Percentiles rank a stretch among this genome's conserved stretches.
phyloP scores from a whole-genome alignment of 2,113 vertebrate species.

The Paralichthys olivaceus region DNA sequence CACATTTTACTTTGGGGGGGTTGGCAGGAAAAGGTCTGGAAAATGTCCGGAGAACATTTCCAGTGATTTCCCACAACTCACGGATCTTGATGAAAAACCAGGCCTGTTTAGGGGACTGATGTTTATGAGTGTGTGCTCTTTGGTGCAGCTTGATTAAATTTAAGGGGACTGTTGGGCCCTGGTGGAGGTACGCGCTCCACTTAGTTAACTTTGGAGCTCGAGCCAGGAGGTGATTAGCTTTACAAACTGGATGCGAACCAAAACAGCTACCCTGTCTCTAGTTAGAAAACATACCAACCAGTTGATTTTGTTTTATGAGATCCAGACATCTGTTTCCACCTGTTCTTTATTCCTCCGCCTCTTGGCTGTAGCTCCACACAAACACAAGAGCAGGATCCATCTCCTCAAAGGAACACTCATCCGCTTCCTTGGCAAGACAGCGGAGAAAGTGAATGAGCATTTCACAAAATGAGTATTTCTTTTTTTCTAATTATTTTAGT shows the following conservation, averaged over 20 bases:
- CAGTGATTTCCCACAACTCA: too few species aligned
- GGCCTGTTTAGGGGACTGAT: too few species aligned
- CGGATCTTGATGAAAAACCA: too few species aligned
- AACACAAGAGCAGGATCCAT: neutral
- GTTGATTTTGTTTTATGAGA: neutral
- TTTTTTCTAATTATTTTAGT: neutral
- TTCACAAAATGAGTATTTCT: neutral
- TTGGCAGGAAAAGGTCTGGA: too few species aligned
- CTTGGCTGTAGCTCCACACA: neutral
- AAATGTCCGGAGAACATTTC: too few species aligned
- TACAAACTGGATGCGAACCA: neutral
- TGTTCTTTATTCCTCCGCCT: neutral
- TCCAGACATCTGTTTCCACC: too few species aligned
- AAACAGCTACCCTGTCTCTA: neutral
- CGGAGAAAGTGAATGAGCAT: neutral
- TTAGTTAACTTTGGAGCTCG: neutral
- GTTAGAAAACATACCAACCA: neutral
- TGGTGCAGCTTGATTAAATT: too few species aligned
- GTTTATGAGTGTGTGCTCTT: too few species aligned
- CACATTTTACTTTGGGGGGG: too few species aligned
- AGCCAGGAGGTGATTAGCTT: slow-evolving; percentile 8
- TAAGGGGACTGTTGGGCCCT: too few species aligned
- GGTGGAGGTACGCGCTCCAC: too few species aligned
- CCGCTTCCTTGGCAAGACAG: neutral
- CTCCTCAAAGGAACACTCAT: neutral